Conservation (phyloP, 2,113 vertebrate species). For the Lampris megalopsis region DNA sequence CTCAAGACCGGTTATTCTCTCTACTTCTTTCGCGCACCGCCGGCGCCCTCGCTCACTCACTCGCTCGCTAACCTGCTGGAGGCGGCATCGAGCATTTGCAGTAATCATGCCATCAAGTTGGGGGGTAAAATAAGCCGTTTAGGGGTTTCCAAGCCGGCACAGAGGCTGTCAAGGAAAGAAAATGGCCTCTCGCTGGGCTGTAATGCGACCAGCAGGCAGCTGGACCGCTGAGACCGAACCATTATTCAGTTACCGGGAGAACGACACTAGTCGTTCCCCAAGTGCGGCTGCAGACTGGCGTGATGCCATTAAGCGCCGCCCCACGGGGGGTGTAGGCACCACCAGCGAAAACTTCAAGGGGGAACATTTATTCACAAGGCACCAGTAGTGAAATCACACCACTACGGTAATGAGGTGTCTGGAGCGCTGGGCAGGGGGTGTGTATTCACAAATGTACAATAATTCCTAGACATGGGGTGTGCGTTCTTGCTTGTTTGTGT, state of each 20-base stretch:
- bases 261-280: constrained; percentile 46
- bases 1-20: constrained; percentile 15
- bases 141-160: constrained; percentile 12
- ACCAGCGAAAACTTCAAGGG: constrained; percentile 49
- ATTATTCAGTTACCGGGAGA: constrained; percentile 58
- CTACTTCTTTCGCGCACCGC: constrained; percentile 14
- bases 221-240: constrained; percentile 39
- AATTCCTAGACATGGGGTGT: constrained; percentile 24
- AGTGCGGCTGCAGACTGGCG: constrained; percentile 45
- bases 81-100: constrained; percentile 46
- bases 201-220: constrained; percentile 54
- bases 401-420: constrained; percentile 66
- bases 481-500: constrained; percentile 15
- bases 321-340: constrained; percentile 47
- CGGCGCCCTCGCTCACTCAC: constrained; percentile 42
- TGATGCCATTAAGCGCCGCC: constrained; percentile 67
- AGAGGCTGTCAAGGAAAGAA: constrained; percentile 34
- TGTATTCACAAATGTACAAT: constrained; percentile 33
- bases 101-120: constrained; percentile 64
- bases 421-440: constrained; percentile 53
- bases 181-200: constrained; percentile 50
- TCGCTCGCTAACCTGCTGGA: constrained; percentile 48
- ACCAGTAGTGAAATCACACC: constrained; percentile 51
- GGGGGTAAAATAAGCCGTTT: constrained; percentile 62
- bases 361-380: constrained; percentile 63